Conservation (phyloP, 2,797 vertebrate genomes). For the Platalea minor region DNA sequence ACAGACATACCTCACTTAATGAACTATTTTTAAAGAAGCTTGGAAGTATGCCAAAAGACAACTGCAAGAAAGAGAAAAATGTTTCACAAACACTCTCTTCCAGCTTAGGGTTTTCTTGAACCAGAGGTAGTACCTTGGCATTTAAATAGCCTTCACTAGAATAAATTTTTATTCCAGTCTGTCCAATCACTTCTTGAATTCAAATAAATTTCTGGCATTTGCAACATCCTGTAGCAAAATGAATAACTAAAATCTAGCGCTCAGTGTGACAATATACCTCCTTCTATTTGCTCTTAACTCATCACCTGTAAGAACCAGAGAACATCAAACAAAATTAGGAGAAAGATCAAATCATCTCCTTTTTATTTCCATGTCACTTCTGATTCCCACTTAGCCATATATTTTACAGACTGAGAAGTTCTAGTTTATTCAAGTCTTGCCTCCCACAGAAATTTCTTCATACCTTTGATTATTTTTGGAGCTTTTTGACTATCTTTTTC, state of each 20-base stretch:
- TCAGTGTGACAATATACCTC: background rate
- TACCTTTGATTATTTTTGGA: background rate
- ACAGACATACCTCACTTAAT: background rate
- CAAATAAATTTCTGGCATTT: background rate
- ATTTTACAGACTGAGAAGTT: background rate
- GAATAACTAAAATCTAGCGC: background rate
- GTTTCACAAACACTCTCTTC: background rate
- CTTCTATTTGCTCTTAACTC: background rate
- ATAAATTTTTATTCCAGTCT: background rate
- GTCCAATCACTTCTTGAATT: background rate
- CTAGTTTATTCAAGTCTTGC: background rate
- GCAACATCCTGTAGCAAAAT: background rate
- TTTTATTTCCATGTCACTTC: background rate
- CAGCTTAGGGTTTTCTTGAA: background rate
- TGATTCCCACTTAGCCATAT: background rate
- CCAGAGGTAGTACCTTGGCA: background rate
- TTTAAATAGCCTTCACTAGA: background rate
- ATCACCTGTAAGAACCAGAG: background rate
- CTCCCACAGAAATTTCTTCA: background rate
- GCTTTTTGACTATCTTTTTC: background rate
- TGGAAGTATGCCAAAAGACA: background rate
- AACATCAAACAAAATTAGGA: background rate
- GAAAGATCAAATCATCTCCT: background rate
- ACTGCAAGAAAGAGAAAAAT: background rate
- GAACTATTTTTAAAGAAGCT: background rate